A percentile compares a stretch with the other conserved stretches of the same genome.
Evolutionary conservation across 92 coral and sea anemone genomes (phyloP).

Genomic region (Porites lobata): DNA sequence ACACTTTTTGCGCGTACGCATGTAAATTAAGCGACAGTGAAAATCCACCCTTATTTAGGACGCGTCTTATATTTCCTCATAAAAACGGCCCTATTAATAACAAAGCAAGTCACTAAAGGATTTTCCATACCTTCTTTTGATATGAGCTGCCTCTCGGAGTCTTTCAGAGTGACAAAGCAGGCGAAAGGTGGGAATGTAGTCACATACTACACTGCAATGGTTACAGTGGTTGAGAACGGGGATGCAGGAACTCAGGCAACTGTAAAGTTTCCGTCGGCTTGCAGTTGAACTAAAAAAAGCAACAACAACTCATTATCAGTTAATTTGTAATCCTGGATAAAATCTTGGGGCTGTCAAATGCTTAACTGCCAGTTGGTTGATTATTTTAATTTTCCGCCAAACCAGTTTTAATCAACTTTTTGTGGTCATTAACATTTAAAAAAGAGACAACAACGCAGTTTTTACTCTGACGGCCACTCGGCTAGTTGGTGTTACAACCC

Average conservation of each 20-base stretch:
- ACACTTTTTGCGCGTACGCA: no score
- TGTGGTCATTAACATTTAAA: no score
- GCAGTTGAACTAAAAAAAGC: slow-evolving; percentile 41
- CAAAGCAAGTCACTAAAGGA: no score
- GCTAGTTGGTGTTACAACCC: no score
- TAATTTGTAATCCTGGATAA: background rate
- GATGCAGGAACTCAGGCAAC: slow-evolving; percentile 55
- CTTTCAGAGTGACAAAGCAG: slow-evolving; percentile 85
- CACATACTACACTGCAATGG: slow-evolving; percentile 71
- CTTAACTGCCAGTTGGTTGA: background rate
- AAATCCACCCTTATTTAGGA: no score
- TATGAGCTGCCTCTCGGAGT: slow-evolving; percentile 82
- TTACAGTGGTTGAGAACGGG: slow-evolving; percentile 68
- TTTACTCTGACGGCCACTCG: no score
- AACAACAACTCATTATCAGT: background rate
- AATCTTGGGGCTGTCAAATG: background rate
- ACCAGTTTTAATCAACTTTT: no score
- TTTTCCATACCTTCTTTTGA: slow-evolving; percentile 83
- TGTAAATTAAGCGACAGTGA: no score
- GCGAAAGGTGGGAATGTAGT: slow-evolving; percentile 89
- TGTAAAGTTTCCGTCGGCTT: slow-evolving; percentile 67
- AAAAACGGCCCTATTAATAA: no score
- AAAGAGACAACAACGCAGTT: no score
- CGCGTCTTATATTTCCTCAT: no score
- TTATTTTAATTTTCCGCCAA: no score